Base-by-base conservation (phyloP, 1,140 invertebrate species). In the Nymphalis io region DNA sequence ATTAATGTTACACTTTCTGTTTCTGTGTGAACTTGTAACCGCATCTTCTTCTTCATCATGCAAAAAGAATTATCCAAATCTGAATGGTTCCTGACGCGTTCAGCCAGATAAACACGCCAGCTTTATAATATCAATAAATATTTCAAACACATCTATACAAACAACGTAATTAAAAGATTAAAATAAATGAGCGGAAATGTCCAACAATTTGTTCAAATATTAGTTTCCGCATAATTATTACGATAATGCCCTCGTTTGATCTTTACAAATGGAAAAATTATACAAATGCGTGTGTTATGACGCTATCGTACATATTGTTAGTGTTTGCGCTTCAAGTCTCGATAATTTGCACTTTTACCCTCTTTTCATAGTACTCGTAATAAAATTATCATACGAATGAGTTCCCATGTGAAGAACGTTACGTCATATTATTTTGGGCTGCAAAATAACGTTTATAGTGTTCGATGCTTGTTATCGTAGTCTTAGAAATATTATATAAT, bases 361-460 rank as follows among this genome's bases (percentile, higher is more conserved):
- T 83, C 78, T 90, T 90, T 90, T 85, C 78, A 79, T 82, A 73
- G 65, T 73, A 70, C 68, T 78, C 55, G 78, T 68, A 72, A 85
- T 89, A 81, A 85, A 86, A 89, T 90, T 90, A 84, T 75, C 88
- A 90, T 90, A 86, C 57, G 78, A 85, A 90, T 82, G 76, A 72
- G 59, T 55, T 71, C 63, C 68, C 48, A 73, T 59, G 59, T 78
- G 72, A 76, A 27, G 39, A 53, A 57, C 33, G 16, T 23, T 39
- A 46, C 48, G 38, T 64, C 20, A 55, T 39, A 21, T 64, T 64
- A 23, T 64, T 64, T 64, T 15, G 13, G 38, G 39, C 1, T 57
- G 20, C 38, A 27, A 10, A 21, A 21, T 18, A 42, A 23, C 33
- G 20, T 55, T 23, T 40, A 55, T 64, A 42, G 16, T 23, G 12